phyloP scores from a whole-genome alignment of 2,888 invertebrate species.

The Meloe dianella region DNA sequence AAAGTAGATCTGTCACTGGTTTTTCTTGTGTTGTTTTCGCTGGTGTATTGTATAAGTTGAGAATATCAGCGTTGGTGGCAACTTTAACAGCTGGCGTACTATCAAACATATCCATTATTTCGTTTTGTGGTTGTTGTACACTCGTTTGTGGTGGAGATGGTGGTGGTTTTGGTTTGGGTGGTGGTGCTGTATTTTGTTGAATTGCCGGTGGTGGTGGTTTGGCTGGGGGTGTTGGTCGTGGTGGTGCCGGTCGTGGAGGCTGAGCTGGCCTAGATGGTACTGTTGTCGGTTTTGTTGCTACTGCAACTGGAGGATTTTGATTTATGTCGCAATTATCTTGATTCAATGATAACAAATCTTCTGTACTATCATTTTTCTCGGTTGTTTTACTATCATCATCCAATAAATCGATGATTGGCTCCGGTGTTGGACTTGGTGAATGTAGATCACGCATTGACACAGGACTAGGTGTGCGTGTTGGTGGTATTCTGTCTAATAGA shows the following conservation, averaged over 20 bases:
- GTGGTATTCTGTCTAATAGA: constrained; percentile 80
- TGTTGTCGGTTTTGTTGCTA: constrained; percentile 57
- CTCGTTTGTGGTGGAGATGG: constrained; percentile 17
- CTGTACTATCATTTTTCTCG: constrained; percentile 17
- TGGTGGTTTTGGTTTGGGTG: constrained; percentile 32
- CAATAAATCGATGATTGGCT: constrained; percentile 67
- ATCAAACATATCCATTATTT: constrained; percentile 56
- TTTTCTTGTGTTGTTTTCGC: constrained; percentile 39
- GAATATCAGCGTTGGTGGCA: constrained; percentile 56
- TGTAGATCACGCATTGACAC: constrained; percentile 82
- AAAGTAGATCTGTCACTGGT: constrained; percentile 40
- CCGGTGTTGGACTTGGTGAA: constrained; percentile 84
- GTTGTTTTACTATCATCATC: constrained; percentile 63
- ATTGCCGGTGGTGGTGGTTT: constrained; percentile 44
- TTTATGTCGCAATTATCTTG: constrained; percentile 59
- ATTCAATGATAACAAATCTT: constrained; percentile 47
- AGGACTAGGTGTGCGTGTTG: constrained; percentile 86
- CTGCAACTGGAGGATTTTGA: constrained; percentile 52
- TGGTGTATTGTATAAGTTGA: constrained; percentile 55
- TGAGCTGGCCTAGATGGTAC: constrained; percentile 62
- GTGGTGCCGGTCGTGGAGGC: constrained; percentile 61
- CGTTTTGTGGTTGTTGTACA: constrained; percentile 36
- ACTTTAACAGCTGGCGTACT: constrained; percentile 44
- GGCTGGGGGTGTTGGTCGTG: constrained; percentile 45
- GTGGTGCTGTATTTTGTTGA: constrained; percentile 27